A percentile compares a stretch with the other conserved stretches of the same genome.
Evolutionary conservation across 1,140 invertebrate species (phyloP).

Genomic region (Lysiphlebus fabarum): DNA sequence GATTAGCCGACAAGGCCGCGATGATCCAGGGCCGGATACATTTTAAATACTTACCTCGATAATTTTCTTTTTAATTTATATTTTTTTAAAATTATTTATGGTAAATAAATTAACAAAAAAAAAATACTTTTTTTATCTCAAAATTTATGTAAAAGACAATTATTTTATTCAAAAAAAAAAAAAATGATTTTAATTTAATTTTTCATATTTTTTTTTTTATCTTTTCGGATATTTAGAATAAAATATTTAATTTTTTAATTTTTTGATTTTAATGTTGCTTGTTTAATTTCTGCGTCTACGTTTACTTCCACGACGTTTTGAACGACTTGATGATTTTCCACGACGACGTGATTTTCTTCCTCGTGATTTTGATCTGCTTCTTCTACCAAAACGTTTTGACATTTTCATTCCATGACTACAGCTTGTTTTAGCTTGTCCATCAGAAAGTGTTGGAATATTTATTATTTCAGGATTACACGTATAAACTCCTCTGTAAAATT

Average conservation of each 20-base stretch:
- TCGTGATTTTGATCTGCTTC: neutral
- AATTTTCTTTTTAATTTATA: neutral
- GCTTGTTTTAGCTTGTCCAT: too few relatives aligned
- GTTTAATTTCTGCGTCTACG: too few relatives aligned
- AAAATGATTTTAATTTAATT: too few relatives aligned
- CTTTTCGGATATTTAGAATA: neutral
- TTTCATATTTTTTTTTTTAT: too few relatives aligned
- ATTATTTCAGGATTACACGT: neutral
- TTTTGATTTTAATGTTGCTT: neutral
- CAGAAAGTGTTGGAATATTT: too few relatives aligned
- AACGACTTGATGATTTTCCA: neutral
- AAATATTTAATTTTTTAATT: neutral
- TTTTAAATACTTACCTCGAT: slow-evolving; percentile 7
- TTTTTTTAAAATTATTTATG: neutral
- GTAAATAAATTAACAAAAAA: too few relatives aligned
- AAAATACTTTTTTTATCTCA: slow-evolving; percentile 6
- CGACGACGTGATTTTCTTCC: neutral
- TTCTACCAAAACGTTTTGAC: too few relatives aligned
- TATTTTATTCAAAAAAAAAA: too few relatives aligned
- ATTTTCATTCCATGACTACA: too few relatives aligned
- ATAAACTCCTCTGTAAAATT: neutral
- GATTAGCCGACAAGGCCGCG: slow-evolving; percentile 53
- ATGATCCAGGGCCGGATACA: slow-evolving; percentile 36
- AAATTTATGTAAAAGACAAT: neutral
- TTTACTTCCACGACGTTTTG: neutral